Percentiles rank a stretch among this genome's conserved stretches.
phyloP scores from a whole-genome alignment of 2,797 vertebrate species.

The Uromys caudimaculatus region DNA sequence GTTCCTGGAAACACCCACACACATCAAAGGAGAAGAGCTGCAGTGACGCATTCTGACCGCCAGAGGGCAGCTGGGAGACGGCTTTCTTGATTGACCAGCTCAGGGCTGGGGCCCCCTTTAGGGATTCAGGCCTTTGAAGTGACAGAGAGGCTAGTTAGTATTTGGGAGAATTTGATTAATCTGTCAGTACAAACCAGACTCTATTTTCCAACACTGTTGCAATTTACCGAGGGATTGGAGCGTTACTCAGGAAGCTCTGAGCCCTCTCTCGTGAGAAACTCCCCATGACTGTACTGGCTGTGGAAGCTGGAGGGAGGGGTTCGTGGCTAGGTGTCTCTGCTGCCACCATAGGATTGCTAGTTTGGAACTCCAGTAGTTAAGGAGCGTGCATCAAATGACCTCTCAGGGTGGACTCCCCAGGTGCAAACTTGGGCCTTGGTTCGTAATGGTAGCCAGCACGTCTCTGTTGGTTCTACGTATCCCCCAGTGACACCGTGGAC shows the following conservation, averaged over 20 bases:
- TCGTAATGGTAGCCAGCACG: not conserved
- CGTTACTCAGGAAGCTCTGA: not conserved
- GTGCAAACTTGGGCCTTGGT: not conserved
- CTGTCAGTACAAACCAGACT: not conserved
- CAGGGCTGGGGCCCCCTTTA: not conserved
- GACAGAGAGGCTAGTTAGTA: not conserved
- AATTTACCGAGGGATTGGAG: not conserved
- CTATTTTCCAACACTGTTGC: not conserved
- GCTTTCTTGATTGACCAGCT: not conserved
- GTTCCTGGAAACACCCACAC: constrained; percentile 8
- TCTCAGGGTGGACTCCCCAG: not conserved
- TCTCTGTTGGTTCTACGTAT: not conserved
- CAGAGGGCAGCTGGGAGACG: constrained; percentile 24
- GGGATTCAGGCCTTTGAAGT: not conserved
- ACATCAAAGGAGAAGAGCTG: not conserved
- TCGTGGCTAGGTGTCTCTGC: not conserved
- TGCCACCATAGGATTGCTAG: not conserved
- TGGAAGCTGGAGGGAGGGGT: not conserved
- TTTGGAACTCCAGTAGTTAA: not conserved
- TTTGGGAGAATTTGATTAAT: not conserved
- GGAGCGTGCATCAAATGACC: not conserved
- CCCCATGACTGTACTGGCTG: not conserved
- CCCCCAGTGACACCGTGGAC: not conserved
- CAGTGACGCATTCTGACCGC: not conserved
- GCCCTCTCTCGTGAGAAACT: not conserved